phyloP scores from a whole-genome alignment of 2,888 invertebrate genomes.

The Cataglyphis cursor region DNA sequence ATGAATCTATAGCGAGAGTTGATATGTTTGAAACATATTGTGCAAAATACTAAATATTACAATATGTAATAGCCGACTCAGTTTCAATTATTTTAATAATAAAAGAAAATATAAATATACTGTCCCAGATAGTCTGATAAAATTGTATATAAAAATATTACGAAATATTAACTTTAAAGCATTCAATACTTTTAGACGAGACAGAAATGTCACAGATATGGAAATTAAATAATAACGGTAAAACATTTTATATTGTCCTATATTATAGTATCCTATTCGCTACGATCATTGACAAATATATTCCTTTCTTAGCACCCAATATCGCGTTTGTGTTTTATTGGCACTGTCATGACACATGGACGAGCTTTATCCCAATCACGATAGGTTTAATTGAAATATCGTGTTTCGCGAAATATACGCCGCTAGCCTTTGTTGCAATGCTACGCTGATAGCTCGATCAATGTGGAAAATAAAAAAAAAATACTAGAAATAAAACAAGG shows the following conservation, averaged over 20 bases:
- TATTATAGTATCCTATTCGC: background rate
- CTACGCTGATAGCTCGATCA: slow-evolving; percentile 62
- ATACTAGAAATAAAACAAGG: slow-evolving; percentile 6
- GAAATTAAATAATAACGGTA: slow-evolving; percentile 34
- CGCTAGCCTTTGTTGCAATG: slow-evolving; percentile 58
- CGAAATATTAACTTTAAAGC: slow-evolving; percentile 16
- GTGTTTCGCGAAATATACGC: slow-evolving; percentile 69
- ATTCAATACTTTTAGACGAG: background rate
- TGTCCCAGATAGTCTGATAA: background rate
- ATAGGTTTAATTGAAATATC: slow-evolving; percentile 75
- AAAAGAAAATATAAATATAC: background rate
- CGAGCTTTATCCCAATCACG: slow-evolving; percentile 54
- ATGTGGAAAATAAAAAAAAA: slow-evolving; percentile 52
- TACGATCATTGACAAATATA: slow-evolving; percentile 29
- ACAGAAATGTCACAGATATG: background rate
- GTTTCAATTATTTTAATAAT: background rate
- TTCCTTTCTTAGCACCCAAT: slow-evolving; percentile 57
- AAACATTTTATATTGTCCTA: slow-evolving; percentile 15
- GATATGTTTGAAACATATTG: background rate
- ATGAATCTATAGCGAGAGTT: background rate
- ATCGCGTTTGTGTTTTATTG: slow-evolving; percentile 59
- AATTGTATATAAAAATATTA: background rate
- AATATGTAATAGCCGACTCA: background rate
- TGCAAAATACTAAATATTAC: background rate
- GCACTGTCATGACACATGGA: slow-evolving; percentile 50